Percentiles rank a stretch among this genome's conserved stretches.
Evolutionary conservation across 2,113 vertebrate genomes (phyloP).

Genomic region (Sylvia atricapilla): DNA sequence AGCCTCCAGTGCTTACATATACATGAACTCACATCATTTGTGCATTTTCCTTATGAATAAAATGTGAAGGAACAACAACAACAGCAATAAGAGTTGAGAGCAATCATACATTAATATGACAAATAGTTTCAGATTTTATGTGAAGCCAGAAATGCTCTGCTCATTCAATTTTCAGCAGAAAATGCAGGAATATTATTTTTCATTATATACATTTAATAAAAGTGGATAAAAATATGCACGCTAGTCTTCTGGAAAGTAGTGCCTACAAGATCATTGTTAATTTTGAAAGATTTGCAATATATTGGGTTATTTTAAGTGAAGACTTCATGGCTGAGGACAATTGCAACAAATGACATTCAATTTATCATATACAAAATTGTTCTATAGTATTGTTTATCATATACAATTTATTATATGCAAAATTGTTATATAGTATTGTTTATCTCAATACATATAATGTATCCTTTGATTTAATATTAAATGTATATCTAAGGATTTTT

Average conservation of each 20-base stretch:
- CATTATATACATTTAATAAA: not conserved
- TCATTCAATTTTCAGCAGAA: not conserved
- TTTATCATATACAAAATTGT: not conserved
- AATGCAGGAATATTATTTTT: not conserved
- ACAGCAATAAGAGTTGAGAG: not conserved
- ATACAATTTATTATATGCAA: not conserved
- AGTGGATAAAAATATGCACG: not conserved
- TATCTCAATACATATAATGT: not conserved
- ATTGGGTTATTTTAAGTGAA: not conserved
- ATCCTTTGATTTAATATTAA: not conserved
- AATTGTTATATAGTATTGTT: not conserved
- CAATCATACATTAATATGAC: not conserved
- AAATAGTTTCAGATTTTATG: not conserved
- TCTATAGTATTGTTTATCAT: not conserved
- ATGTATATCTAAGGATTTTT: not conserved
- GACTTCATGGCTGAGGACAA: not conserved
- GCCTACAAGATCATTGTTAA: not conserved
- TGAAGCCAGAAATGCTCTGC: not conserved
- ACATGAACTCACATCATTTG: not conserved
- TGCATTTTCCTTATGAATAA: not conserved
- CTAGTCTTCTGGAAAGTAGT: not conserved
- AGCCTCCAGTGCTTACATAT: not conserved
- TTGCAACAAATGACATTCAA: not conserved
- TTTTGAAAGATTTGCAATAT: not conserved
- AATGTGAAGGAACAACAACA: not conserved